Base-by-base conservation (phyloP, 2,113 vertebrate species). In the Syngnathus scovelli region DNA sequence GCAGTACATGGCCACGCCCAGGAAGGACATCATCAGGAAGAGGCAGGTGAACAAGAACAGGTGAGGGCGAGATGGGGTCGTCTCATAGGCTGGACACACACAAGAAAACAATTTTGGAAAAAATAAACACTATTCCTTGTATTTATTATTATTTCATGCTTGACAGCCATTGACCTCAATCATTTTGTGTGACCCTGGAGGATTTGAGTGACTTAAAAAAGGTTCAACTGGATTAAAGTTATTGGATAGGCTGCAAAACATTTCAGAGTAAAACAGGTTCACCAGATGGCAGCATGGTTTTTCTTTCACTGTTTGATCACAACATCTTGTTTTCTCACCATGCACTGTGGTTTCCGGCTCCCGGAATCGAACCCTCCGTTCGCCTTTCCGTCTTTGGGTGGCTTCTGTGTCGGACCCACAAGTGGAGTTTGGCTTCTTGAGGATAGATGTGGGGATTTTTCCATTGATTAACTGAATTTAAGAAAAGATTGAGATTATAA, bases 281-380 rank as follows among this genome's bases (percentile, higher is more conserved):
- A 72, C 44, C 76, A 74, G 75, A 77, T 64, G 79, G 76, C 69
- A 77, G 72, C n/a, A 68, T 59, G 48, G 64, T 71, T 58, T 66
- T 37, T 15, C 54, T 2, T 12, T 51, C 66, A 73, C 23, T 58
- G 52, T 23, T 23, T 27, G 27, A 27, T 2, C 27, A 1, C 27
- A 27, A 27, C 27, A 1, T 55, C n/a, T 55, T 46, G 4, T 64
- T 38, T 69, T 62, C 92, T 69, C 90, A 98, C 96, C 94, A 61
- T 93, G 88, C 69, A 93, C 83, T 18, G 89, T 90, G 62, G 86
- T 94, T 79, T 94, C 94, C 18, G 94, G 93, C 79, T 97, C 94
- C 58, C 84, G 90, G 89, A 98, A 98, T 62, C 89, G 92, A 87
- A 98, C 96, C 18, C 87, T 91, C 73, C 93, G 87, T 63, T 92